A percentile compares a stretch with the other conserved stretches of the same genome.
These are phyloP conservation scores for Palaemon carinicauda DNA, from an alignment of 1,140 invertebrate species.

Conservation along the genomic window DNA sequence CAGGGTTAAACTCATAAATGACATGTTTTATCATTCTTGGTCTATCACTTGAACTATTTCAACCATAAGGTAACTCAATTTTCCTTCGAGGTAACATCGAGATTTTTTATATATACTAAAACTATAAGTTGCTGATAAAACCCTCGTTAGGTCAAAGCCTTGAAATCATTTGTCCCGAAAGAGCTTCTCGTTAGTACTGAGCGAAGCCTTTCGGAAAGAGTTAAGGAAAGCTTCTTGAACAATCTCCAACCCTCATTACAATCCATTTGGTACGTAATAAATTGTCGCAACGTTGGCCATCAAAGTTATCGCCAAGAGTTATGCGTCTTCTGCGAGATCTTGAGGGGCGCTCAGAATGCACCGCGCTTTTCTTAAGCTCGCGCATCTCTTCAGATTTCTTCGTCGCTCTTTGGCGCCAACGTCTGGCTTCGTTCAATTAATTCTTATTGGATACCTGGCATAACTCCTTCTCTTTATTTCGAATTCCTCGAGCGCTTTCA, in stretches of 20 bases:
- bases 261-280: slow-evolving; percentile 46
- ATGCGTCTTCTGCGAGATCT: background rate
- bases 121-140: background rate
- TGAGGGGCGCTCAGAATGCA: background rate
- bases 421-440: too few relatives aligned
- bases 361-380: background rate
- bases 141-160: background rate
- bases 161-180: background rate
- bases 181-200: background rate
- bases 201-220: background rate
- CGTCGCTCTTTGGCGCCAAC: too few relatives aligned
- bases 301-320: slow-evolving; percentile 10
- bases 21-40: background rate
- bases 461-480: too few relatives aligned
- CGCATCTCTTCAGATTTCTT: background rate
- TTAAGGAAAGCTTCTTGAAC: background rate
- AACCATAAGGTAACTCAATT: background rate
- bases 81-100: background rate
- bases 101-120: background rate
- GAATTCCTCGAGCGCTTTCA: too few relatives aligned
- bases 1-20: background rate
- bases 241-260: slow-evolving; percentile 33
- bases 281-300: slow-evolving; percentile 17
- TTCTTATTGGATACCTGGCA: too few relatives aligned
- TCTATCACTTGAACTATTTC: background rate